Percentiles rank a stretch among this genome's conserved stretches.
phyloP scores from a whole-genome alignment of 2,888 invertebrate species.

The Linyphia triangularis region DNA sequence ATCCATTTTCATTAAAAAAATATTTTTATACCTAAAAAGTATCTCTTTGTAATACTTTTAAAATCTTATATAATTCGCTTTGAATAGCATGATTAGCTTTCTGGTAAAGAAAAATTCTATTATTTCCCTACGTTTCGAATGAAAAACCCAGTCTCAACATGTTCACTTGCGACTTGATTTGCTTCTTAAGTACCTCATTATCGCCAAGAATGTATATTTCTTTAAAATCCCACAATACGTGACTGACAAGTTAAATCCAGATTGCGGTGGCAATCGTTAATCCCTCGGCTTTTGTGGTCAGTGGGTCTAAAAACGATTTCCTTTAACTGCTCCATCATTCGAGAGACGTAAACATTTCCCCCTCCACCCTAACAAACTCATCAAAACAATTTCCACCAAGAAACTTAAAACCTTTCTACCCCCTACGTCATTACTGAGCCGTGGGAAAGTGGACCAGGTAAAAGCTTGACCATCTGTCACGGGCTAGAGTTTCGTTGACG shows the following conservation, averaged over 20 bases:
- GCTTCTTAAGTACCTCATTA: constrained; percentile 5
- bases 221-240: background rate
- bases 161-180: background rate
- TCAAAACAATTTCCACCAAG: background rate
- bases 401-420: background rate
- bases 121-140: no score
- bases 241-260: constrained; percentile 3
- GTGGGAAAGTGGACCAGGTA: constrained; percentile 33
- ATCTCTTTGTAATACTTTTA: no score
- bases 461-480: constrained; percentile 59
- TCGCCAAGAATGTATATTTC: background rate
- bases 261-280: background rate
- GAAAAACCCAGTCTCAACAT: background rate
- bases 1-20: no score
- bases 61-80: no score
- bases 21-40: no score
- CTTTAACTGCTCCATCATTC: background rate
- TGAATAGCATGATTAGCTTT: no score
- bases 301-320: constrained; percentile 1
- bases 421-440: constrained; percentile 1
- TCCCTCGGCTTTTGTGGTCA: constrained; percentile 10
- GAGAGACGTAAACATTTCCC: constrained; percentile 7
- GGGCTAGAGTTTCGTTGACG: background rate
- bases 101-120: no score
- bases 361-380: background rate